Evolutionary conservation across 2,797 vertebrate genomes (phyloP), one percentile per base, ranked within the genome.

Genomic region (Kryptopterus vitreolus): DNA sequence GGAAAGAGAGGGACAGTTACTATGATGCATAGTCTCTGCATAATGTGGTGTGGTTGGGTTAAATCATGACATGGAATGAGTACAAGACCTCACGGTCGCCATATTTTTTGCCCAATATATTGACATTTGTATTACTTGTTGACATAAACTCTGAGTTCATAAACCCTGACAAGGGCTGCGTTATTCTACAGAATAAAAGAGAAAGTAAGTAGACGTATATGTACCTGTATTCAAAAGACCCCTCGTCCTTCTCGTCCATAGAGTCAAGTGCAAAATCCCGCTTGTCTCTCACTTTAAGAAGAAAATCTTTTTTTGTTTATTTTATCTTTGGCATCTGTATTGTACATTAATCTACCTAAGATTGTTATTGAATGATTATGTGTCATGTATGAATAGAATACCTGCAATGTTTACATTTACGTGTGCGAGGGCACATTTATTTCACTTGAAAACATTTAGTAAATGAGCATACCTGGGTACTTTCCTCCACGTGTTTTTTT

Each of bases 401-500:
- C 46, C 43, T 20, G 26, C 16, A 7, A 9, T 3, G 13, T 33
- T 20, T 12, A 52, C 8, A 24, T n/a, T 16, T 4, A 3, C n/a
- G 38, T 35, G 18, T 7, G 7, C 18, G 8, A 35, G 68, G 16
- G 12, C n/a, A 38, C 1, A 16, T 55, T 35, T 35, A 15, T n/a
- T n/a, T 24, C 31, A 33, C 35, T 33, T 15, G 59, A 35, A 61
- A 63, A 22, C 3, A 80, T 26, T 15, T 18, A 15, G 31, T 61
- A 62, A 46, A 3, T 26, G 48, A 29, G 26, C 10, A 5, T 87
- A 99, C 98, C 98, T 92, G 96, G 96, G 69, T 99, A 99, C 86
- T 99, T 99, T 24, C 98, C 98, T 0, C 98, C 98, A 7, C 96
- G 91, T 89, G 96, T 99, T 88, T 96, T 95, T 94, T 99, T 99